These are phyloP conservation scores for Bombus picipes DNA, from an alignment of 1,140 invertebrate genomes.

Conservation along the genomic window DNA sequence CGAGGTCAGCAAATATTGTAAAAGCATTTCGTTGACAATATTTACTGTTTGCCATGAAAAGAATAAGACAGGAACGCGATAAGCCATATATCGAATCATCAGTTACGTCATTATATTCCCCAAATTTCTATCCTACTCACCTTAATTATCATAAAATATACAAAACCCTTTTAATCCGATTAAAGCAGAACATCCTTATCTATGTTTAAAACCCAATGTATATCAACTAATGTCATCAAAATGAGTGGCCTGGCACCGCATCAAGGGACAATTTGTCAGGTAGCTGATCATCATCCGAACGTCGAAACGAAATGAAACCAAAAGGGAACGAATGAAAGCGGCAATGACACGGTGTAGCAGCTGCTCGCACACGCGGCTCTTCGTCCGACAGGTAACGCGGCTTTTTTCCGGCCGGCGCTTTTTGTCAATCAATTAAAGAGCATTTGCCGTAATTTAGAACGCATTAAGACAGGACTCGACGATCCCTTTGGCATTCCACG, in stretches of 20 bases:
- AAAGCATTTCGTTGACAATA: not conserved
- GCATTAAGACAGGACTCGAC: constrained; percentile 68
- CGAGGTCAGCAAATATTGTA: not conserved
- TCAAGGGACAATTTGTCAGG: constrained; percentile 73
- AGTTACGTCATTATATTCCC: no score
- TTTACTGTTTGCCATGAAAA: no score
- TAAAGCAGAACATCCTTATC: not conserved
- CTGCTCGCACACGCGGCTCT: constrained; percentile 30
- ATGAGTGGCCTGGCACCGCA: constrained; percentile 28
- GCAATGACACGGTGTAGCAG: constrained; percentile 57
- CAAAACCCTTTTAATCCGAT: no score
- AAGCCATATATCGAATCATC: not conserved
- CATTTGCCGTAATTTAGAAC: constrained; percentile 75
- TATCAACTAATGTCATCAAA: not conserved
- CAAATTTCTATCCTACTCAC: no score
- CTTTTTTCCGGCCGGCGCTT: constrained; percentile 69
- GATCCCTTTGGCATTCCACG: constrained; percentile 53
- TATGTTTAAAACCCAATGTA: not conserved
- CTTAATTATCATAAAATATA: no score
- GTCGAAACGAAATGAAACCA: constrained; percentile 15
- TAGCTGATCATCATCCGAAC: constrained; percentile 39
- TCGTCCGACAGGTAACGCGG: constrained; percentile 32
- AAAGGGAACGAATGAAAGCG: constrained; percentile 44
- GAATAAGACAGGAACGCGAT: no score
- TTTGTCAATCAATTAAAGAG: constrained; percentile 78